Evolutionary conservation across 2,888 invertebrate genomes (phyloP).

Genomic region (Melitaea athalia): DNA sequence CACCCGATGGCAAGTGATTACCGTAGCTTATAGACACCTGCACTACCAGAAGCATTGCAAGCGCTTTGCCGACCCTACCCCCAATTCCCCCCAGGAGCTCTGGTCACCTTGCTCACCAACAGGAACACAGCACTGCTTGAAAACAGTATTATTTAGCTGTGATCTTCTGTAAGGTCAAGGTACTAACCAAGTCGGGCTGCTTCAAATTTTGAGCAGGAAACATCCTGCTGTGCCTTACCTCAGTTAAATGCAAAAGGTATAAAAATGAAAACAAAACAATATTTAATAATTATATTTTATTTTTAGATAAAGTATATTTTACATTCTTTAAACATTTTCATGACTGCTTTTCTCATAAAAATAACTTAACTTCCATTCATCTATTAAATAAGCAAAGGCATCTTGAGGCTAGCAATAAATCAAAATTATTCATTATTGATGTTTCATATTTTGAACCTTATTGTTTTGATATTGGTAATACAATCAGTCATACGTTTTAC

Average conservation of each 20-base stretch:
- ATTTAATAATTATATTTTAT: slow-evolving; percentile 59
- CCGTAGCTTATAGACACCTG: too few species aligned
- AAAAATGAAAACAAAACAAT: background rate
- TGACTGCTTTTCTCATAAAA: slow-evolving; percentile 59
- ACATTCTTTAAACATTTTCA: slow-evolving; percentile 62
- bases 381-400: slow-evolving; percentile 18
- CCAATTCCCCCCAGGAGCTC: too few species aligned
- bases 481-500: slow-evolving; percentile 19
- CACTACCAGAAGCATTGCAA: too few species aligned
- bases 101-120: too few species aligned
- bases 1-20: too few species aligned
- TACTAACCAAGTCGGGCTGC: too few species aligned
- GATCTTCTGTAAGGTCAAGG: too few species aligned
- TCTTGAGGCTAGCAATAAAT: slow-evolving; percentile 57
- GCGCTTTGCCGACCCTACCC: too few species aligned
- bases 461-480: slow-evolving; percentile 11
- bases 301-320: slow-evolving; percentile 62
- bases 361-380: slow-evolving; percentile 39
- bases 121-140: too few species aligned
- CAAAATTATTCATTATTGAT: slow-evolving; percentile 35
- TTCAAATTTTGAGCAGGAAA: too few species aligned
- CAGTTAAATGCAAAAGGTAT: background rate
- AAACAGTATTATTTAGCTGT: too few species aligned
- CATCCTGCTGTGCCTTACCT: too few species aligned
- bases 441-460: slow-evolving; percentile 12